Percentiles rank a stretch among this genome's conserved stretches.
phyloP scores from a whole-genome alignment of 1,140 invertebrate species.

The Mylabris phalerata region DNA sequence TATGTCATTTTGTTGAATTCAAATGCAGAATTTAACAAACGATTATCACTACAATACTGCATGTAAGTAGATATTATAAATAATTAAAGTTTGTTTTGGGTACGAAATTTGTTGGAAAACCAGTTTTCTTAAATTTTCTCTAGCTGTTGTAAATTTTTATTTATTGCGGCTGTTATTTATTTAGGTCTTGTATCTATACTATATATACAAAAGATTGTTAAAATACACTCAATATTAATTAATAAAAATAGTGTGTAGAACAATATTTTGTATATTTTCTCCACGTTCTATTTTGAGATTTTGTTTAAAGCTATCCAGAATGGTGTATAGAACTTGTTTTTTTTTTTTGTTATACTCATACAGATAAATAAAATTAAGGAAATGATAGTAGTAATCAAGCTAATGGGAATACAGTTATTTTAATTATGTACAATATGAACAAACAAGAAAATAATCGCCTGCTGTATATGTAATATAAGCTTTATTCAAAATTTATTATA shows the following conservation, averaged over 20 bases:
- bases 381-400: conserved; percentile 1
- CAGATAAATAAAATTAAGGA: conserved; percentile 1
- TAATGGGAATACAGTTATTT: no score
- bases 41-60: not conserved
- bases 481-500: conserved; percentile 17
- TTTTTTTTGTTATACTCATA: conserved; percentile 1
- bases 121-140: conserved; percentile 9
- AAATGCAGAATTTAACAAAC: conserved; percentile 6
- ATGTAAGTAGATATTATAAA: conserved; percentile 10
- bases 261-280: not conserved
- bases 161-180: conserved; percentile 8
- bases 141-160: conserved; percentile 8
- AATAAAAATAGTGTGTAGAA: no score
- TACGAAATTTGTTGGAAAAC: no score
- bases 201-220: not conserved
- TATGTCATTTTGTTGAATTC: not conserved
- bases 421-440: not conserved
- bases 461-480: conserved; percentile 13
- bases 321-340: not conserved
- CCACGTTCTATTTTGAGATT: not conserved
- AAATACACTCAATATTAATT: no score
- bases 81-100: conserved; percentile 1
- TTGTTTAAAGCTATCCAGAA: conserved; percentile 3
- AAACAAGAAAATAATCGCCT: conserved; percentile 9
- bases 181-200: conserved; percentile 2